Evolutionary conservation across 2,888 invertebrate species (phyloP).

Genomic region (Trachelus troglodyta): DNA sequence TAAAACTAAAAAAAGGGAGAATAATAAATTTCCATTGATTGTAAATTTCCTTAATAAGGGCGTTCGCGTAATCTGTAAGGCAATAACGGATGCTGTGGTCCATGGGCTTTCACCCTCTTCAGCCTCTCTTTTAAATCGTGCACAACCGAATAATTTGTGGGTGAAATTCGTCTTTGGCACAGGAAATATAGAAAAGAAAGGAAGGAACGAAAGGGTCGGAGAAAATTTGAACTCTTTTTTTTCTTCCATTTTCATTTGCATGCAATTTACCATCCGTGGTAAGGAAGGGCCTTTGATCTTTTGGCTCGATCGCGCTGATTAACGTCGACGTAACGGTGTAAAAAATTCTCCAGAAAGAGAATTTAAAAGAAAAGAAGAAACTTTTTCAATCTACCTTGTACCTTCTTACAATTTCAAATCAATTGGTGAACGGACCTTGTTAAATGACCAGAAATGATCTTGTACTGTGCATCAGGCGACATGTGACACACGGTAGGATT

Average conservation of each 20-base stretch:
- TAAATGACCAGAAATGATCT: constrained; percentile 31
- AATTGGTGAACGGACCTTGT: constrained; percentile 38
- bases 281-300: constrained; percentile 42
- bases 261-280: constrained; percentile 30
- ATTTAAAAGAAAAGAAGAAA: neutral
- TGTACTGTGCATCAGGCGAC: constrained; percentile 31
- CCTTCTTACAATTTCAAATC: constrained; percentile 24
- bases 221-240: constrained; percentile 39
- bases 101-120: constrained; percentile 39
- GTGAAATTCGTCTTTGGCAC: constrained; percentile 47
- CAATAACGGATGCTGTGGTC: constrained; percentile 17
- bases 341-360: neutral
- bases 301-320: constrained; percentile 3
- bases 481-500: constrained; percentile 31
- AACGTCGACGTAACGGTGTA: neutral
- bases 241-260: constrained; percentile 47
- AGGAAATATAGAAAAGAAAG: constrained; percentile 31
- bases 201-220: constrained; percentile 33
- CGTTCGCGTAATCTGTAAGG: neutral
- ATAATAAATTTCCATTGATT: neutral
- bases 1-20: too few species aligned
- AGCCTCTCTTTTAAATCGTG: constrained; percentile 49
- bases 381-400: neutral
- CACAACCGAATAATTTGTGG: constrained; percentile 50
- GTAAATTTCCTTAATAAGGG: neutral